Conservation (phyloP, 2,888 invertebrate genomes). For the Sesamia inferens region DNA sequence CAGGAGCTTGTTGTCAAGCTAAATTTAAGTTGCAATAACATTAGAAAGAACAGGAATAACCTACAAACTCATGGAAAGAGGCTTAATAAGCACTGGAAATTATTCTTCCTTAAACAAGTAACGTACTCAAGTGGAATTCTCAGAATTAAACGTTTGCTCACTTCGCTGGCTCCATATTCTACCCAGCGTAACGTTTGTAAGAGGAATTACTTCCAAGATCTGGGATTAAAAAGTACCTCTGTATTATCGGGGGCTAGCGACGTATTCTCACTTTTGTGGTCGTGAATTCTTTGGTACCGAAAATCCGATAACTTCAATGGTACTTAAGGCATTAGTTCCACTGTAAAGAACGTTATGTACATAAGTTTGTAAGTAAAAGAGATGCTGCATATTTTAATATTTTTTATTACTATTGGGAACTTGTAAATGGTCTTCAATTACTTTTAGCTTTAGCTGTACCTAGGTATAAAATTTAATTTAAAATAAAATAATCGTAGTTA, state of each 20-base stretch:
- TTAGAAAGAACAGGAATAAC: constrained; percentile 7
- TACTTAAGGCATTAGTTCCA: background rate
- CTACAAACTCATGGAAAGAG: constrained; percentile 10
- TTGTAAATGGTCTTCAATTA: too few species aligned
- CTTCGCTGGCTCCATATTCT: constrained; percentile 25
- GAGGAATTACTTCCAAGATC: constrained; percentile 56
- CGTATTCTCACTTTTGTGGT: constrained; percentile 60
- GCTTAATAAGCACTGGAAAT: constrained; percentile 36
- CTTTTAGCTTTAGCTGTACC: too few species aligned
- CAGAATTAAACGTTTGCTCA: constrained; percentile 55
- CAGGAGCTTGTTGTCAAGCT: background rate
- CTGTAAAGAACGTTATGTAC: too few species aligned
- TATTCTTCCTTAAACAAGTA: constrained; percentile 40
- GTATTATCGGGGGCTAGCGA: constrained; percentile 53
- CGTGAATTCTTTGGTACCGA: constrained; percentile 34
- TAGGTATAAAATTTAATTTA: too few species aligned
- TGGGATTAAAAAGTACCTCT: constrained; percentile 41
- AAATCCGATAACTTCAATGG: constrained; percentile 25
- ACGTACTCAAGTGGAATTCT: constrained; percentile 39
- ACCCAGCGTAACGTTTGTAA: constrained; percentile 43
- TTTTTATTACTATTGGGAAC: too few species aligned
- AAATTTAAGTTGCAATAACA: background rate
- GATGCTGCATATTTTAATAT: too few species aligned
- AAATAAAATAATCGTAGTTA: too few species aligned
- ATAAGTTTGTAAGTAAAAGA: background rate